Percentiles rank a stretch among this genome's conserved stretches.
phyloP scores from a whole-genome alignment of 2,888 invertebrate genomes.

The Ichneumoninae sp. region DNA sequence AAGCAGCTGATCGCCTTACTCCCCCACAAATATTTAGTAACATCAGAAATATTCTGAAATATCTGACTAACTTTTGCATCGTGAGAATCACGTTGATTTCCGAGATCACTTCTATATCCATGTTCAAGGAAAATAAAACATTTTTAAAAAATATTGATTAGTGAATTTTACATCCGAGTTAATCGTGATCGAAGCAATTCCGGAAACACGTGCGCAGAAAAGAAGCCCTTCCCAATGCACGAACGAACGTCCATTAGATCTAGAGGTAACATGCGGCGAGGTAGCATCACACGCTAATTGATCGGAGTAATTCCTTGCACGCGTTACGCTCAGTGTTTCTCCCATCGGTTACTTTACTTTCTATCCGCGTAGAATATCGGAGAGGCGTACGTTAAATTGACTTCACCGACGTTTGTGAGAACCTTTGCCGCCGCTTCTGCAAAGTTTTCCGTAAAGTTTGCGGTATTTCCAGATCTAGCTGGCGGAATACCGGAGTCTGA shows the following conservation, averaged over 20 bases:
- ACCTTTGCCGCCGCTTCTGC: slow-evolving; percentile 8
- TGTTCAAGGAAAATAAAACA: neutral
- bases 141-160: neutral
- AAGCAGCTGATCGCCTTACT: neutral
- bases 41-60: neutral
- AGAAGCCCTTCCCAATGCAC: neutral
- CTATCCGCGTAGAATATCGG: slow-evolving; percentile 41
- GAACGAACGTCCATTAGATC: neutral
- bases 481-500: slow-evolving; percentile 18
- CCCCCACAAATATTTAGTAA: neutral
- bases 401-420: slow-evolving; percentile 49
- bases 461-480: slow-evolving; percentile 9
- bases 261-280: neutral
- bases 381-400: slow-evolving; percentile 35
- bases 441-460: slow-evolving; percentile 26
- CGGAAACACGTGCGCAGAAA: neutral
- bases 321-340: slow-evolving; percentile 53
- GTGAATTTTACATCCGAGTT: neutral
- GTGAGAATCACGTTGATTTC: neutral
- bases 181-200: neutral
- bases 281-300: slow-evolving; percentile 33
- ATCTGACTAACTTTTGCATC: neutral
- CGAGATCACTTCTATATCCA: neutral
- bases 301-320: slow-evolving; percentile 45
- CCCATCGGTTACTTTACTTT: slow-evolving; percentile 61